Evolutionary conservation across 1,140 invertebrate species (phyloP).

Genomic region (Tenebrio molitor): DNA sequence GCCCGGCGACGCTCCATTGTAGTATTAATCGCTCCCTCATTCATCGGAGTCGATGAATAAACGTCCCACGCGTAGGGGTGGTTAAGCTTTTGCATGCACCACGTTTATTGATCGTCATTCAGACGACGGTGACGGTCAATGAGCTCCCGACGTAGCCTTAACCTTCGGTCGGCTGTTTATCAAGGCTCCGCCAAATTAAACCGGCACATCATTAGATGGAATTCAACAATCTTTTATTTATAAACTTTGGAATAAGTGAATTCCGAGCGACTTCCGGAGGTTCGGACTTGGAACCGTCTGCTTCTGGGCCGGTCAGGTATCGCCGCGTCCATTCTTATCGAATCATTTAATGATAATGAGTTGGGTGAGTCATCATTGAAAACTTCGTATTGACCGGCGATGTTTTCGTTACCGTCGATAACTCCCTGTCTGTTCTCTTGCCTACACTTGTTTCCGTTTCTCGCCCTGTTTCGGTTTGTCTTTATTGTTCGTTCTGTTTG

Average conservation of each 20-base stretch:
- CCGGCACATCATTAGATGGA: slow-evolving; percentile 6
- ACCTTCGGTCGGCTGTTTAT: slow-evolving; percentile 52
- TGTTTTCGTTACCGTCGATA: too few relatives aligned
- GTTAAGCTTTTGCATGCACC: slow-evolving; percentile 37
- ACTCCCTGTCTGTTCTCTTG: too few relatives aligned
- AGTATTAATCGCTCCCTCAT: slow-evolving; percentile 31
- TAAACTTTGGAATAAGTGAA: not conserved
- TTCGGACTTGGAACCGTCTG: too few relatives aligned
- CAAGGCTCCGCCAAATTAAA: slow-evolving; percentile 39
- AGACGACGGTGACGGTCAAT: slow-evolving; percentile 53
- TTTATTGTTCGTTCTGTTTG: too few relatives aligned
- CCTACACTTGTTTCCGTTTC: too few relatives aligned
- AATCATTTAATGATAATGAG: too few relatives aligned
- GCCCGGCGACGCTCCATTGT: not conserved
- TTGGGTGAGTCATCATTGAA: too few relatives aligned
- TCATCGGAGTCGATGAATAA: slow-evolving; percentile 22
- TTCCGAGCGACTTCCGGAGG: not conserved
- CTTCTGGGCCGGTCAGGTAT: too few relatives aligned
- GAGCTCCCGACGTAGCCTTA: slow-evolving; percentile 55
- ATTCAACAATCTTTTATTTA: slow-evolving; percentile 36
- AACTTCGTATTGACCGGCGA: too few relatives aligned
- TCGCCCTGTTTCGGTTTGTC: too few relatives aligned
- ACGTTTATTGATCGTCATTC: slow-evolving; percentile 42
- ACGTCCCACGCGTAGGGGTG: slow-evolving; percentile 11
- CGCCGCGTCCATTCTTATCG: too few relatives aligned